A percentile compares a stretch with the other conserved stretches of the same genome.
phyloP scores from a whole-genome alignment of 2,113 vertebrate genomes.

The Syngnathus scovelli region DNA sequence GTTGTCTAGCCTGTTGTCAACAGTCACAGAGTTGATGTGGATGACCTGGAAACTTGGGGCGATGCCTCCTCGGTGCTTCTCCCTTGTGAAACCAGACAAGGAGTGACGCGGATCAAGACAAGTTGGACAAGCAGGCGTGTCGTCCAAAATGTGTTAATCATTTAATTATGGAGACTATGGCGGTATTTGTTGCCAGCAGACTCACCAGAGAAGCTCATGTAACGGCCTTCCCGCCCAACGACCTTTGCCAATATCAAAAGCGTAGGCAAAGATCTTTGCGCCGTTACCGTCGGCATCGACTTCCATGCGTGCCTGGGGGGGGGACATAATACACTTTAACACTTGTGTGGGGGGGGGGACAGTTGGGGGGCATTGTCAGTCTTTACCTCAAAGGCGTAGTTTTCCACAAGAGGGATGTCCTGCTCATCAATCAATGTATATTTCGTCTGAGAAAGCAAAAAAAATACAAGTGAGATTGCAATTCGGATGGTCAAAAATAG shows the following conservation, averaged over 20 bases:
- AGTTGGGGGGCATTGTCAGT: not conserved
- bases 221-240: conserved; percentile 88
- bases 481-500: not conserved
- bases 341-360: no score
- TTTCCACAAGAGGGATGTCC: conserved; percentile 96
- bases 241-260: conserved; percentile 93
- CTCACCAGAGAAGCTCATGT: conserved; percentile 94
- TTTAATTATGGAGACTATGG: not conserved
- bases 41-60: conserved; percentile 95
- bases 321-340: not conserved
- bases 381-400: conserved; percentile 94
- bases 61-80: conserved; percentile 92
- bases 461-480: not conserved
- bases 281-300: conserved; percentile 97
- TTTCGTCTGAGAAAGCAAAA: conserved; percentile 79
- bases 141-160: not conserved
- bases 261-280: conserved; percentile 96
- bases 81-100: conserved; percentile 68
- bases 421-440: conserved; percentile 96
- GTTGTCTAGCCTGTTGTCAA: conserved; percentile 97
- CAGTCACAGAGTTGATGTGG: conserved; percentile 92
- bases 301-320: conserved; percentile 89
- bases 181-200: conserved; percentile 17
- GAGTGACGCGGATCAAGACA: not conserved
- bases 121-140: not conserved